Evolutionary conservation across 1,140 invertebrate genomes (phyloP).

Genomic region (Ridgeia piscesae): DNA sequence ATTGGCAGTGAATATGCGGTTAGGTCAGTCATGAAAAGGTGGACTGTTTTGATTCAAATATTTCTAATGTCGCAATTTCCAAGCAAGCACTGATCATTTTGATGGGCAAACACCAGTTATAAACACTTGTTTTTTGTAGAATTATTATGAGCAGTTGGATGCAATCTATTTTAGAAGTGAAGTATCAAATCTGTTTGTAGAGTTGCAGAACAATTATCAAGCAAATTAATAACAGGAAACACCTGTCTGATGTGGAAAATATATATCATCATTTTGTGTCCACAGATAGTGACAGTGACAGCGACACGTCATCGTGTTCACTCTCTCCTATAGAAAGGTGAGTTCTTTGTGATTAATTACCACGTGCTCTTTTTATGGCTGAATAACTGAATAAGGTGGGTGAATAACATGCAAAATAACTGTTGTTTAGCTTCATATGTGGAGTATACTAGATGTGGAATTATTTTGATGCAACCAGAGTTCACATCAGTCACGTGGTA

Average conservation of each 20-base stretch:
- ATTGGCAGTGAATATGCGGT: neutral
- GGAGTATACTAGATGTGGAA: neutral
- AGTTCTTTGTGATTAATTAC: neutral
- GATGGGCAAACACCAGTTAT: neutral
- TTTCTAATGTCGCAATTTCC: neutral
- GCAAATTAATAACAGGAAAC: no score
- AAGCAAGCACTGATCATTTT: neutral
- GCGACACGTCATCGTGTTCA: conserved; percentile 1
- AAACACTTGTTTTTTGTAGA: neutral
- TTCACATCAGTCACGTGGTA: no score
- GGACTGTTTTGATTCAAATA: neutral
- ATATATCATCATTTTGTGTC: neutral
- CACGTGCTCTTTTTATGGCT: neutral
- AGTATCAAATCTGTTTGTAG: no score
- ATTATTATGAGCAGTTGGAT: neutral
- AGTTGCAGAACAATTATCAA: no score
- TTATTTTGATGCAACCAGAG: no score
- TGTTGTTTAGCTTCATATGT: no score
- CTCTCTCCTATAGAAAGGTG: conserved; percentile 13
- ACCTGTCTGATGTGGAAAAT: neutral
- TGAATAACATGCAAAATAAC: no score
- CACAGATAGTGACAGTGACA: conserved; percentile 18
- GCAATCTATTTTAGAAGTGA: no score
- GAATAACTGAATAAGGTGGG: no score
- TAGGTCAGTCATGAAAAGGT: neutral